Conservation (phyloP, 2,113 vertebrate species). For the Garra rufa region DNA sequence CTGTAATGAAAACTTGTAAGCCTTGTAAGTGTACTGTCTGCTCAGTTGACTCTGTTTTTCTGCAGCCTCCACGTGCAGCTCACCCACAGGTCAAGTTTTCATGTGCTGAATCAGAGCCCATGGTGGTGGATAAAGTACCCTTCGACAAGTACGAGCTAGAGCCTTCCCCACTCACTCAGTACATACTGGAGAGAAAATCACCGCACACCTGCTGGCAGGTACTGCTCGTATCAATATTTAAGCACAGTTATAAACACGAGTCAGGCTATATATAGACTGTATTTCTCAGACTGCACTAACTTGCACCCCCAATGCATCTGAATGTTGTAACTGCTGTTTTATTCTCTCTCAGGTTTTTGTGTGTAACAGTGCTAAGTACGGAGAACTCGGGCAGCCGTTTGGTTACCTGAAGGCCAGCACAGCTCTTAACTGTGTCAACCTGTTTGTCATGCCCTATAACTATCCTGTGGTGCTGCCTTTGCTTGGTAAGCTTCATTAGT, state of each 20-base stretch:
- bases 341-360: conserved; percentile 86
- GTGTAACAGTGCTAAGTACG: conserved; percentile 97
- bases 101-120: conserved; percentile 94
- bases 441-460: conserved; percentile 99
- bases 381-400: conserved; percentile 95
- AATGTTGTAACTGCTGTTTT: background rate
- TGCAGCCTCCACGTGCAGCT: conserved; percentile 91
- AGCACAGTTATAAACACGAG: background rate
- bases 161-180: conserved; percentile 95
- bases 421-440: conserved; percentile 93
- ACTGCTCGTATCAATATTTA: conserved; percentile 39
- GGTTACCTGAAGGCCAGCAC: conserved; percentile 98
- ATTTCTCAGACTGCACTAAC: conserved; percentile 9
- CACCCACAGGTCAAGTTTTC: conserved; percentile 94
- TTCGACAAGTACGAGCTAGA: conserved; percentile 99
- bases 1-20: background rate
- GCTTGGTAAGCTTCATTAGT: conserved; percentile 79
- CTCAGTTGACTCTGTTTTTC: background rate
- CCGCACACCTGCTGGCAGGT: conserved; percentile 99
- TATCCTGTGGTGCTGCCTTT: conserved; percentile 95
- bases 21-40: background rate
- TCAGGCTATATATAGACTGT: background rate
- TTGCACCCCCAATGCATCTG: background rate
- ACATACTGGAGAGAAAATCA: conserved; percentile 93
- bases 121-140: conserved; percentile 98